These are phyloP conservation scores for Bostrychus sinensis DNA, from an alignment of 2,113 vertebrate species.

Conservation along the genomic window DNA sequence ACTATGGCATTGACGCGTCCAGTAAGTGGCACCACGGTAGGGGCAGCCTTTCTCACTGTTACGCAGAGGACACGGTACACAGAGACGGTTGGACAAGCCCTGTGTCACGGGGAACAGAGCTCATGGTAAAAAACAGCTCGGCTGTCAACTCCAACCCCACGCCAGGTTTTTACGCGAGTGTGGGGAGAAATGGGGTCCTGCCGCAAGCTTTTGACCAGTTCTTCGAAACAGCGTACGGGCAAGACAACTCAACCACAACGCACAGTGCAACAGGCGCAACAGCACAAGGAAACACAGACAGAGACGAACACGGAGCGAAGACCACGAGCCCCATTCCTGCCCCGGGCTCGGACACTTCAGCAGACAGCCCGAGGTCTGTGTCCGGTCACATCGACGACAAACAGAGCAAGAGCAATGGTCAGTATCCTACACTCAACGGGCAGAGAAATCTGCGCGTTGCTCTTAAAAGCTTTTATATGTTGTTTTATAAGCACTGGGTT, in stretches of 20 bases:
- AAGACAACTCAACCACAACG: slow-evolving; percentile 71
- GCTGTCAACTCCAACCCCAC: slow-evolving; percentile 84
- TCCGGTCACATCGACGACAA: slow-evolving; percentile 96
- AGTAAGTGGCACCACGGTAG: slow-evolving; percentile 97
- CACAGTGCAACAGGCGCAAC: slow-evolving; percentile 65
- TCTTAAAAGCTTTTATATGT: slow-evolving; percentile 99
- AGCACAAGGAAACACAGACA: slow-evolving; percentile 83
- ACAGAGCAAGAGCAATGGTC: slow-evolving; percentile 89
- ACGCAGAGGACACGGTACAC: slow-evolving; percentile 95
- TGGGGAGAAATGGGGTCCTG: slow-evolving; percentile 94
- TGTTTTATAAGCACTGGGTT: slow-evolving; percentile 99
- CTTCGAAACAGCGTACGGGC: slow-evolving; percentile 94
- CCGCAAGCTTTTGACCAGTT: slow-evolving; percentile 98
- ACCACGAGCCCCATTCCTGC: slow-evolving; percentile 76
- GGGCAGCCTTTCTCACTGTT: slow-evolving; percentile 94
- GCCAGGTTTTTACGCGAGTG: slow-evolving; percentile 90
- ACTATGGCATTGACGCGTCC: slow-evolving; percentile 96
- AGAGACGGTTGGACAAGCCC: slow-evolving; percentile 91
- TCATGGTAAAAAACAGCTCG: slow-evolving; percentile 90
- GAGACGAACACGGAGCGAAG: slow-evolving; percentile 79
- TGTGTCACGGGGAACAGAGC: slow-evolving; percentile 86
- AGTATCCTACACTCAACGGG: slow-evolving; percentile 80
- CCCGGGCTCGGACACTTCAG: slow-evolving; percentile 86
- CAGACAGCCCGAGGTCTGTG: slow-evolving; percentile 93
- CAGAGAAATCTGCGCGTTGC: slow-evolving; percentile 86